Base-by-base conservation (phyloP, 2,113 vertebrate species). In the Nipponia nippon region DNA sequence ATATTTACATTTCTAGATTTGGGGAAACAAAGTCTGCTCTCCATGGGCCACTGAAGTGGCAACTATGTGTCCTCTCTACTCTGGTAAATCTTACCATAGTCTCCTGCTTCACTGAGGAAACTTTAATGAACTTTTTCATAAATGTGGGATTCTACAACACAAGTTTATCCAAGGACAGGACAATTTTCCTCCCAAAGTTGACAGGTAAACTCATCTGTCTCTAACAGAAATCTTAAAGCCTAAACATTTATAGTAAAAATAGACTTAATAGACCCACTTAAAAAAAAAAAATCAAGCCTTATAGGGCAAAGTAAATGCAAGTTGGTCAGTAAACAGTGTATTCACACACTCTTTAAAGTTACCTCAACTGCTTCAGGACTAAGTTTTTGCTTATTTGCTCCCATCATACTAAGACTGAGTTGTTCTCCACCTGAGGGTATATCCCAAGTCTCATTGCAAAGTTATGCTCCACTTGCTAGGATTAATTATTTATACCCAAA, bases 41-140 rank as follows among this genome's bases (percentile, higher is more conserved):
- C 78, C 22, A 14, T 1, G 6, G 65, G 15, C 25, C 29, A 5
- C 30, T 62, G 34, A 9, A 40, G 21, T 7, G 7, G 14, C 34
- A 90, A 2, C 9, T 15, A 0, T 3, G 5, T 21, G 30, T 63
- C 26, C 23, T 52, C 10, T 59, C 23, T 55, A 9, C 32, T 72
- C 44, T 6, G 16, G 8, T 7, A 63, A 22, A 34, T n/a, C 17
- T 42, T 23, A 3, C 50, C 66, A 26, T 12, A 75, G 32, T 7
- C 34, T 91, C 67, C 46, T 27, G 14, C 29, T 69, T 52, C 25
- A 26, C 30, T 29, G 11, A 49, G 30, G 16, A 58, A 66, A 42
- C 8, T 23, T 42, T 1, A 21, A 5, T 18, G 0, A 56, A 15
- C 1, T 29, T n/a, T 88, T 16, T 27, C 3, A 6, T 5, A 62